These are phyloP conservation scores for Gymnothorax reevesii DNA, from an alignment of 2,797 vertebrate genomes.

Conservation along the genomic window DNA sequence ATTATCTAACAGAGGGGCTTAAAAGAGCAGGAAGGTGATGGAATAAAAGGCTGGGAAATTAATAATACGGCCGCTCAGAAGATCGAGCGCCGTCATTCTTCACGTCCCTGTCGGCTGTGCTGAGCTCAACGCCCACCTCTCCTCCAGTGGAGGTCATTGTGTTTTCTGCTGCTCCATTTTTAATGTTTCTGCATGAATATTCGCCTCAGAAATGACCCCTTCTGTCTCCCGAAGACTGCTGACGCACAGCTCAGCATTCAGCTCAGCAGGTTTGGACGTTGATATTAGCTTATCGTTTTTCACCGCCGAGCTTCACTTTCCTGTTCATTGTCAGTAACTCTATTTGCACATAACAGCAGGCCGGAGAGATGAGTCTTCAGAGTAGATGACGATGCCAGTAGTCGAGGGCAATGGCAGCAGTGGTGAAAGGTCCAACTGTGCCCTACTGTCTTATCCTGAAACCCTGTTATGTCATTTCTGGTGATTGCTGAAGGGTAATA, in stretches of 20 bases:
- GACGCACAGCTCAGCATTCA: neutral
- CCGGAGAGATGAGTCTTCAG: conserved; percentile 35
- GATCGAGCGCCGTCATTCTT: neutral
- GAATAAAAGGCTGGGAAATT: neutral
- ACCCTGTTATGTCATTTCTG: neutral
- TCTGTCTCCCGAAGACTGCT: too few relatives aligned
- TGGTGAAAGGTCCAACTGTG: neutral
- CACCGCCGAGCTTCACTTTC: conserved; percentile 1
- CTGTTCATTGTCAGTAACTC: conserved; percentile 42
- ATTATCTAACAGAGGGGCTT: conserved; percentile 1
- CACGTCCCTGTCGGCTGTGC: conserved; percentile 19
- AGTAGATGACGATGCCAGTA: conserved; percentile 18
- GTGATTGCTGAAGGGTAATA: neutral
- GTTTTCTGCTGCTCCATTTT: conserved; percentile 34
- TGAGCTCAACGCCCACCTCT: conserved; percentile 8
- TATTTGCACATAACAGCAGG: conserved; percentile 37
- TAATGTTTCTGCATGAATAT: neutral
- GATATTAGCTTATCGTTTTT: neutral
- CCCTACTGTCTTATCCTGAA: neutral
- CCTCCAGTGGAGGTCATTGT: neutral
- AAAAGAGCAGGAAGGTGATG: conserved; percentile 1
- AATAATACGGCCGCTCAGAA: neutral
- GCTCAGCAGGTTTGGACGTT: neutral
- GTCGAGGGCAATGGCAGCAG: too few relatives aligned
- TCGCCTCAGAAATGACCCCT: neutral